Percentiles rank a stretch among this genome's conserved stretches.
These are phyloP conservation scores for Alsophila aescularia DNA, from an alignment of 2,888 invertebrate genomes.

Conservation along the genomic window DNA sequence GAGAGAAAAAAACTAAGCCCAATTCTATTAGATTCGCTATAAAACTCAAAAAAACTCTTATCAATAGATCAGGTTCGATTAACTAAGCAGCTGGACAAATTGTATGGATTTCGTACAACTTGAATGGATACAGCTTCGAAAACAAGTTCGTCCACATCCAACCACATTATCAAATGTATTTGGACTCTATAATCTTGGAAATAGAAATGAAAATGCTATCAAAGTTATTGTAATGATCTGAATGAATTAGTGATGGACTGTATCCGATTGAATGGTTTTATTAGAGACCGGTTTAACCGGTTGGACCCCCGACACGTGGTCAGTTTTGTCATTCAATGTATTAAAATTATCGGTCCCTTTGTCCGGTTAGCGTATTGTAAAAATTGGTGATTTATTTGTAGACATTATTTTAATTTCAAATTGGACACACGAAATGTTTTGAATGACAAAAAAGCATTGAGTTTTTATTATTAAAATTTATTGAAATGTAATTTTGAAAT, in stretches of 20 bases:
- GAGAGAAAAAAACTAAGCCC: neutral
- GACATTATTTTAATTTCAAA: slow-evolving; percentile 18
- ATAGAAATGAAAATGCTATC: neutral
- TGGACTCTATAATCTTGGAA: neutral
- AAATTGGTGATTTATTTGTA: slow-evolving; percentile 24
- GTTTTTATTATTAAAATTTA: too few species aligned
- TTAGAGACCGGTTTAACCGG: slow-evolving; percentile 72
- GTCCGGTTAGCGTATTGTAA: slow-evolving; percentile 42
- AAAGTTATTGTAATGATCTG: slow-evolving; percentile 13
- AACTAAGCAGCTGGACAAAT: slow-evolving; percentile 39
- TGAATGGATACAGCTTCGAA: slow-evolving; percentile 14
- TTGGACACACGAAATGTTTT: neutral
- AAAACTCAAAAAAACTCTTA: slow-evolving; percentile 29
- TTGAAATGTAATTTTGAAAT: too few species aligned
- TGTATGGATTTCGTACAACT: slow-evolving; percentile 23
- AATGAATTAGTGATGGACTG: slow-evolving; percentile 42
- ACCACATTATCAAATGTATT: neutral
- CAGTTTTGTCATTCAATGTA: slow-evolving; percentile 73
- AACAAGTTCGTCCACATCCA: slow-evolving; percentile 1
- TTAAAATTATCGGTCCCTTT: slow-evolving; percentile 74
- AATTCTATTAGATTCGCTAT: slow-evolving; percentile 17
- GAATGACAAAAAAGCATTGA: neutral
- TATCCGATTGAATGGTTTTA: slow-evolving; percentile 77
- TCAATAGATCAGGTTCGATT: slow-evolving; percentile 42
- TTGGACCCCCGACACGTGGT: slow-evolving; percentile 79